phyloP scores from a whole-genome alignment of 2,888 invertebrate species.

The Lepetodrilus schrolli region DNA sequence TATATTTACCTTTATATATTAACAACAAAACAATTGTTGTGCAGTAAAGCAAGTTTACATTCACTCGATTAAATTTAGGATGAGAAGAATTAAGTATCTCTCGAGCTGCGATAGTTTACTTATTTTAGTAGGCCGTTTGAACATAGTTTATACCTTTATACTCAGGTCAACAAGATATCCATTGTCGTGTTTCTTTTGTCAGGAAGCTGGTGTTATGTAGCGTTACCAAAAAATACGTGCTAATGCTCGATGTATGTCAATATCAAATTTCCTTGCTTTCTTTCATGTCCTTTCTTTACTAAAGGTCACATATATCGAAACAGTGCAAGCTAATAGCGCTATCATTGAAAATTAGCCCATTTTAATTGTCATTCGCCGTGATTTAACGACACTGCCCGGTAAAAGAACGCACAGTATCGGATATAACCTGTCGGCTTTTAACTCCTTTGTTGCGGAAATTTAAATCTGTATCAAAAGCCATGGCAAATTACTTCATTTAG shows the following conservation, averaged over 20 bases:
- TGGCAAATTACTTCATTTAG: conserved; percentile 22
- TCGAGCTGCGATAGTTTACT: too few relatives aligned
- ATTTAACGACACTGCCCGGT: neutral
- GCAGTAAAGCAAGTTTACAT: too few relatives aligned
- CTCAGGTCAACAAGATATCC: neutral
- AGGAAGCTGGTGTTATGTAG: too few relatives aligned
- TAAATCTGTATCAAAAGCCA: conserved; percentile 20
- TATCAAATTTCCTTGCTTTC: neutral
- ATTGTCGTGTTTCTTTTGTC: too few relatives aligned
- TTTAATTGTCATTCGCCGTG: conserved; percentile 10
- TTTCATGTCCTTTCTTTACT: conserved; percentile 12
- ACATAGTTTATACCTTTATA: neutral
- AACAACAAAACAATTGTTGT: too few relatives aligned
- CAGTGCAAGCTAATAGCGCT: conserved; percentile 19
- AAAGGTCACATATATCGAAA: neutral
- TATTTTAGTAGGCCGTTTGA: too few relatives aligned
- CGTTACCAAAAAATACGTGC: neutral
- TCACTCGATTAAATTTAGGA: too few relatives aligned
- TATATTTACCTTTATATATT: too few relatives aligned
- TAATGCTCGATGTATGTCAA: too few relatives aligned
- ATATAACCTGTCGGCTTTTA: conserved; percentile 2
- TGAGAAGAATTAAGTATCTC: too few relatives aligned
- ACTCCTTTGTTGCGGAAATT: conserved; percentile 26
- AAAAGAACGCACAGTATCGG: neutral
- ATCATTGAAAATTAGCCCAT: conserved; percentile 1